Conservation (phyloP, 2,888 invertebrate species). For the Perizoma flavofasciatum region DNA sequence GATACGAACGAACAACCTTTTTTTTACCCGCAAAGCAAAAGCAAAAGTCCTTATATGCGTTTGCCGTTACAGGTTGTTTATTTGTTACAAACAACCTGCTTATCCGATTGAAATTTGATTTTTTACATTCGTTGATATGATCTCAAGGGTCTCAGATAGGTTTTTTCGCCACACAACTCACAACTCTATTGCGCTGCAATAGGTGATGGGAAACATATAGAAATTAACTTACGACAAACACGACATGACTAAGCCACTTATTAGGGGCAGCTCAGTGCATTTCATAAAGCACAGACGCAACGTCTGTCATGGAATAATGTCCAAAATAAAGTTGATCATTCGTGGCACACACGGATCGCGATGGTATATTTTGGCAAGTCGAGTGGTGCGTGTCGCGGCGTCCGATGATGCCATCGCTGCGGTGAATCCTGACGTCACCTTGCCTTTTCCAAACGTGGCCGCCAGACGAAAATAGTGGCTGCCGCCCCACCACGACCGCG, state of each 20-base stretch:
- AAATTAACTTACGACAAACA: conserved; percentile 12
- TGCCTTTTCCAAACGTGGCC: conserved; percentile 83
- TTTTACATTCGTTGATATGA: too few relatives aligned
- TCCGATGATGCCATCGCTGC: conserved; percentile 81
- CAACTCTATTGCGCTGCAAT: too few relatives aligned
- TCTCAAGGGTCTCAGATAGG: too few relatives aligned
- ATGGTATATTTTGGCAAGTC: conserved; percentile 80
- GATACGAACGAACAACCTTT: too few relatives aligned
- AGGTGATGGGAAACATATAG: neutral
- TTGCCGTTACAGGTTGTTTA: too few relatives aligned
- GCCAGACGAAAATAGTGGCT: conserved; percentile 82
- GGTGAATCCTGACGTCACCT: conserved; percentile 80
- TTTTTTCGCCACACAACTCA: too few relatives aligned
- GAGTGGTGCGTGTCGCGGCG: conserved; percentile 76
- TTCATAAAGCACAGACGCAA: conserved; percentile 32
- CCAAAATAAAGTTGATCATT: conserved; percentile 76
- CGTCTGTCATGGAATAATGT: conserved; percentile 65
- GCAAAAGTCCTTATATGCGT: too few relatives aligned
- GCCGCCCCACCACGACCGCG: conserved; percentile 68
- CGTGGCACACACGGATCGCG: conserved; percentile 61
- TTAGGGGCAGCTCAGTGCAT: conserved; percentile 14
- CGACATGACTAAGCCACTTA: conserved; percentile 1
- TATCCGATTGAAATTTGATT: too few relatives aligned
- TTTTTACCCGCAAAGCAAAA: too few relatives aligned
- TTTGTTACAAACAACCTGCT: too few relatives aligned